A percentile compares a stretch with the other conserved stretches of the same genome.
Conservation (phyloP, 1,140 invertebrate genomes). For the Camponotus pennsylvanicus region DNA sequence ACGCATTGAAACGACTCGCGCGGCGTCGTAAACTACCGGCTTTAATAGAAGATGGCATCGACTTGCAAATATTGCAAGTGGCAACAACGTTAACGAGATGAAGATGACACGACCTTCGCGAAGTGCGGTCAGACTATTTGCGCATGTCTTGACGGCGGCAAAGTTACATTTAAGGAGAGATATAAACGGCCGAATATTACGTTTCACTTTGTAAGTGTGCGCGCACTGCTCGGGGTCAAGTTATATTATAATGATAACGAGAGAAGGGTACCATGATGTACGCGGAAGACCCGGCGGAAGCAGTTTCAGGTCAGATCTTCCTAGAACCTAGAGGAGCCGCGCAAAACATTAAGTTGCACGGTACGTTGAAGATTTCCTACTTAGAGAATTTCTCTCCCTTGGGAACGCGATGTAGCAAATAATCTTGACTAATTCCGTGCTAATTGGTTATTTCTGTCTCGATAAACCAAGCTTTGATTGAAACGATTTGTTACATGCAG, state of each 20-base stretch:
- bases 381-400: constrained; percentile 1
- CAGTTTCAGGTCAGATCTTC: constrained; percentile 44
- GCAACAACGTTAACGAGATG: constrained; percentile 12
- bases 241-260: constrained; percentile 49
- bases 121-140: background rate
- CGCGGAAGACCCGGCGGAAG: constrained; percentile 37
- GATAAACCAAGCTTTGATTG: background rate
- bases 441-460: constrained; percentile 22
- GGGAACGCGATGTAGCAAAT: background rate
- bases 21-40: constrained; percentile 36
- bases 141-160: constrained; percentile 2
- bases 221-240: constrained; percentile 10
- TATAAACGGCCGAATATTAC: constrained; percentile 27
- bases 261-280: background rate
- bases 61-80: constrained; percentile 55
- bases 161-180: constrained; percentile 46
- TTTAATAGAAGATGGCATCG: constrained; percentile 44
- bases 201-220: constrained; percentile 33
- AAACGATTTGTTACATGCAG: background rate
- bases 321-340: constrained; percentile 10
- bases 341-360: constrained; percentile 56
- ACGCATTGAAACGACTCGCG: constrained; percentile 23
- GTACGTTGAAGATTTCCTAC: constrained; percentile 38
- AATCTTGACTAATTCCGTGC: constrained; percentile 23
- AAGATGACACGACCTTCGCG: background rate